Evolutionary conservation across 2,888 invertebrate species (phyloP).

Genomic region (Globia sparganii): DNA sequence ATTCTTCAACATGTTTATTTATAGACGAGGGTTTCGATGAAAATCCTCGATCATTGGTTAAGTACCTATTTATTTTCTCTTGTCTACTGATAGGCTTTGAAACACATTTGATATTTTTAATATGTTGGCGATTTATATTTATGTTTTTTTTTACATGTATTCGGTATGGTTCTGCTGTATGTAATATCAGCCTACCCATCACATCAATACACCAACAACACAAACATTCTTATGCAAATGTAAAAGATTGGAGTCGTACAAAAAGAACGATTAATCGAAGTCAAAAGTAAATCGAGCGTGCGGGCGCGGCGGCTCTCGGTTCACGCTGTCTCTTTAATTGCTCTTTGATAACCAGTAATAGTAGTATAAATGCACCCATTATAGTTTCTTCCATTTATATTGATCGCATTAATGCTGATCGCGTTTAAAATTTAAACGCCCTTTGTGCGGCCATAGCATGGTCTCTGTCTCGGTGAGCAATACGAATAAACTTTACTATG

Average conservation of each 20-base stretch:
- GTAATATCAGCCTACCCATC: slow-evolving; percentile 49
- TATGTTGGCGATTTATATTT: slow-evolving; percentile 32
- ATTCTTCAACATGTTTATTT: slow-evolving; percentile 81
- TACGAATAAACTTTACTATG: slow-evolving; percentile 73
- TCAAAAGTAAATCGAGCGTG: slow-evolving; percentile 85
- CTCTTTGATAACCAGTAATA: slow-evolving; percentile 85
- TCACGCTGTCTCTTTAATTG: slow-evolving; percentile 85
- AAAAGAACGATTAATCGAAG: slow-evolving; percentile 86
- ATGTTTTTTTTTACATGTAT: slow-evolving; percentile 14
- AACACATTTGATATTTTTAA: slow-evolving; percentile 36
- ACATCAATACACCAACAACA: slow-evolving; percentile 67
- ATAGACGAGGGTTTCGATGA: slow-evolving; percentile 76
- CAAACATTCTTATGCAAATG: slow-evolving; percentile 86
- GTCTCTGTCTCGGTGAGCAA: slow-evolving; percentile 62
- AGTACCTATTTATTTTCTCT: slow-evolving; percentile 72
- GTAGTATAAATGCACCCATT: slow-evolving; percentile 84
- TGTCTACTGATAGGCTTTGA: slow-evolving; percentile 68
- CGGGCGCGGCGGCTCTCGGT: slow-evolving; percentile 77
- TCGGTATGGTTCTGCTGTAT: slow-evolving; percentile 20
- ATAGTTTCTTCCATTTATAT: slow-evolving; percentile 80
- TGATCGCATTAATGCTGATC: slow-evolving; percentile 77
- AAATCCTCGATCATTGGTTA: slow-evolving; percentile 77
- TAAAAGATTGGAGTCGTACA: slow-evolving; percentile 81
- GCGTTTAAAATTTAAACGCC: slow-evolving; percentile 75
- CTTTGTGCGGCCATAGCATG: slow-evolving; percentile 69